Conservation (phyloP, 2,797 vertebrate genomes). For the Labeo calbasu region DNA sequence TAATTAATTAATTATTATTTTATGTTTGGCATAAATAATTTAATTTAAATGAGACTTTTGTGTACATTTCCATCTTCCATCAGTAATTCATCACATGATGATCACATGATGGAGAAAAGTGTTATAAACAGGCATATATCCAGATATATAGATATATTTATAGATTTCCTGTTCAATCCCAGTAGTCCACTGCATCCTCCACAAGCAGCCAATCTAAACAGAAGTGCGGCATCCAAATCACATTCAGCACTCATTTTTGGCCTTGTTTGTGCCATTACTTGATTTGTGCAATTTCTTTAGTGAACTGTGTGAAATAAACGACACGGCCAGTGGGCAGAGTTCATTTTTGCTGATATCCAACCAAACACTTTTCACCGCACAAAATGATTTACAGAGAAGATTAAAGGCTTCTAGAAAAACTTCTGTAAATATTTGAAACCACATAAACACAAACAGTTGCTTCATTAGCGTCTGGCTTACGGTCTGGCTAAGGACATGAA, state of each 20-base stretch:
- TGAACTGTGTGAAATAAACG: neutral
- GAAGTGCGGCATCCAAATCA: neutral
- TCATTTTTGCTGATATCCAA: neutral
- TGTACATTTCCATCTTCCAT: neutral
- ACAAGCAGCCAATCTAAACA: neutral
- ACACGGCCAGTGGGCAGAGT: neutral
- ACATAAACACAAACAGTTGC: slow-evolving; percentile 22
- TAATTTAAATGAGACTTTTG: neutral
- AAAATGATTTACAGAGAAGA: slow-evolving; percentile 17
- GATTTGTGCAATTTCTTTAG: neutral
- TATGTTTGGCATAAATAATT: neutral
- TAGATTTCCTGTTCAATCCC: neutral
- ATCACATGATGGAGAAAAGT: neutral
- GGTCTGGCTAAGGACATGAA: slow-evolving; percentile 16
- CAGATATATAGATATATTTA: neutral
- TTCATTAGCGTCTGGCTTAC: neutral
- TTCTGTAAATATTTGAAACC: slow-evolving; percentile 28
- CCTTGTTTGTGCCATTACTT: neutral
- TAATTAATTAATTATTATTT: too few relatives aligned
- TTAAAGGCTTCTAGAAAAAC: slow-evolving; percentile 21
- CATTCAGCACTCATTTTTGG: neutral
- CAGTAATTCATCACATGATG: neutral
- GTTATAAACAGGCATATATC: neutral
- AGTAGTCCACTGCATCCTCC: neutral
- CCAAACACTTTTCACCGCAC: neutral